These are phyloP conservation scores for Ursus arctos DNA, from an alignment of 2,113 vertebrate genomes.

Conservation along the genomic window DNA sequence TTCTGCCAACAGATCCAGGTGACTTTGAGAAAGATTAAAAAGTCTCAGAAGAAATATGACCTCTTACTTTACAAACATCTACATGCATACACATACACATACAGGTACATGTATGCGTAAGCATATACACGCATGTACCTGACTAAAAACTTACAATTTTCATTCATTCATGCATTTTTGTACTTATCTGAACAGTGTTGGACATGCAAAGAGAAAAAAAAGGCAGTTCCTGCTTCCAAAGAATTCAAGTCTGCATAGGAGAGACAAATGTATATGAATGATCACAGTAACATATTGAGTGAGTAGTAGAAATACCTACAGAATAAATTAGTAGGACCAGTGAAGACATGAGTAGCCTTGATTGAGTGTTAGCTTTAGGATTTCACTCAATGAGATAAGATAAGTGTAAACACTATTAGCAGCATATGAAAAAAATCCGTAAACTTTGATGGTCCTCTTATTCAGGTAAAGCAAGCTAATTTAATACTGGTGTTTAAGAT, in stretches of 20 bases:
- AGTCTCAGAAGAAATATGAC: neutral
- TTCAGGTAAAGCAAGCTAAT: neutral
- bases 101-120: neutral
- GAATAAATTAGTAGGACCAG: neutral
- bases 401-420: neutral
- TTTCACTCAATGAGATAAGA: neutral
- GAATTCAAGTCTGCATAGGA: neutral
- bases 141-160: neutral
- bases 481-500: neutral
- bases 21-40: neutral
- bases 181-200: neutral
- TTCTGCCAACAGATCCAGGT: neutral
- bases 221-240: neutral
- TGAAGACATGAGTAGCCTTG: neutral
- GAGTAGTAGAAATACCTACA: neutral
- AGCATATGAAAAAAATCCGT: neutral
- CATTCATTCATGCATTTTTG: neutral
- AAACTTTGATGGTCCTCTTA: neutral
- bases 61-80: neutral
- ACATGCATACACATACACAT: neutral
- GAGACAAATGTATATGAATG: neutral
- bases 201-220: neutral
- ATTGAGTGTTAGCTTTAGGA: neutral
- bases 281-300: neutral
- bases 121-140: neutral